Base-by-base conservation (phyloP, 2,888 invertebrate genomes). In the Schrankia costaestrigalis region DNA sequence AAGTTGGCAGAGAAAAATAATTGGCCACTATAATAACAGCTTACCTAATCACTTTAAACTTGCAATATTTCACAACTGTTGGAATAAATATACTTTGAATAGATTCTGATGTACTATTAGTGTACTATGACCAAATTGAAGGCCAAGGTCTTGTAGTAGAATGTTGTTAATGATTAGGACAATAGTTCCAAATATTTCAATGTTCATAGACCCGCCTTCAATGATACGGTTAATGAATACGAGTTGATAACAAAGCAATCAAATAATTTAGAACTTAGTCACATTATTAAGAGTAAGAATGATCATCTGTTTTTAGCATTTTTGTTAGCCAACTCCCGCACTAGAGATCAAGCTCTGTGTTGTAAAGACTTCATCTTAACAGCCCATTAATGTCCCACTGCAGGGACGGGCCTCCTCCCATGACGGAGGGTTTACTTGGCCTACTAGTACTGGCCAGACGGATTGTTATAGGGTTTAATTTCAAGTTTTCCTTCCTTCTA, bases 181-280 rank as follows among this genome's bases (percentile, higher is more conserved):
- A 52, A 56, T 35, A 25, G 41, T 48, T 43, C 31, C 37, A 56
- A 52, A 48, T 55, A 56, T 39, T 33, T 31, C 48, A 52, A 43
- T 46, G 37, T 41, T 42, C 18, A 26, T 41, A 44, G 38, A 38
- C 41, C 40, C 54, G 53, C 56, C 48, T 41, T 41, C 53, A 24
- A 35, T 56, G 46, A 56, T 44, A 35, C 19, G 15, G 26, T 31
- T 45, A 44, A 44, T 56, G 15, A 46, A 56, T 43, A 56, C 34
- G 36, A 35, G 35, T 41, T 39, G 24, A 26, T 31, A 26, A 30
- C 37, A 35, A 43, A 15, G 22, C 35, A 14, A 31, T 26, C 39
- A 36, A 56, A 46, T 45, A 41, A 53, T 46, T 32, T 14, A 26
- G 44, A 43, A 35, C 38, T 36, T 40, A 29, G 25, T 24, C 4